These are phyloP conservation scores for Geopemphigus sp. DNA, from an alignment of 1,140 invertebrate genomes.

Conservation along the genomic window DNA sequence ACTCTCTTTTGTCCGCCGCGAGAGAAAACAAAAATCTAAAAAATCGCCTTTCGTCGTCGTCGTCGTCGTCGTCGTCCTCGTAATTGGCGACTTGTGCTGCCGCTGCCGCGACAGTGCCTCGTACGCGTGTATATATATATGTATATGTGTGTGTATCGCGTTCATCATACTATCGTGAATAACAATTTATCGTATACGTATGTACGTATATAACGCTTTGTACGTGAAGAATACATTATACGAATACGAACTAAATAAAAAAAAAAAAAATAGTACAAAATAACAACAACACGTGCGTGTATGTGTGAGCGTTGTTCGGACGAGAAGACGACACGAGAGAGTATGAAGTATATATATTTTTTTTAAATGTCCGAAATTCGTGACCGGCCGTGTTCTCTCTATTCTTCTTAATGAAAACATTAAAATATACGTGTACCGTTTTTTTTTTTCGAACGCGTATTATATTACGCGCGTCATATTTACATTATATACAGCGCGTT, in stretches of 20 bases:
- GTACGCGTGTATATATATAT: not conserved
- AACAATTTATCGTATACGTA: constrained; percentile 19
- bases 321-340: not conserved
- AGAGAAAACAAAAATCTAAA: constrained; percentile 4
- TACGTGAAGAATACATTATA: constrained; percentile 7
- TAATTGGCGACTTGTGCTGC: constrained; percentile 33
- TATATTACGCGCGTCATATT: not conserved
- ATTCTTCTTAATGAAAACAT: constrained; percentile 40
- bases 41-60: constrained; percentile 27
- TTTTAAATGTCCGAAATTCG: constrained; percentile 36
- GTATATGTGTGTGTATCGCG: too few species aligned
- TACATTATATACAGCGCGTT: constrained; percentile 16
- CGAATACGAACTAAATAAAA: constrained; percentile 9
- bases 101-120: not conserved
- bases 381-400: constrained; percentile 32
- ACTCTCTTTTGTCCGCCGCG: constrained; percentile 4
- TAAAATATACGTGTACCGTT: constrained; percentile 31
- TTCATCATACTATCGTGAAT: constrained; percentile 23
- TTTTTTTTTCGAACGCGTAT: constrained; percentile 32
- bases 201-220: constrained; percentile 17
- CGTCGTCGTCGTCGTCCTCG: constrained; percentile 21
- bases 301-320: not conserved
- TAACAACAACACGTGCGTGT: not conserved
- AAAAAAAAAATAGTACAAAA: not conserved
- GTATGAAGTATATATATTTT: not conserved